Base-by-base conservation (phyloP, 2,888 invertebrate genomes). In the Amphiduros pacificus region DNA sequence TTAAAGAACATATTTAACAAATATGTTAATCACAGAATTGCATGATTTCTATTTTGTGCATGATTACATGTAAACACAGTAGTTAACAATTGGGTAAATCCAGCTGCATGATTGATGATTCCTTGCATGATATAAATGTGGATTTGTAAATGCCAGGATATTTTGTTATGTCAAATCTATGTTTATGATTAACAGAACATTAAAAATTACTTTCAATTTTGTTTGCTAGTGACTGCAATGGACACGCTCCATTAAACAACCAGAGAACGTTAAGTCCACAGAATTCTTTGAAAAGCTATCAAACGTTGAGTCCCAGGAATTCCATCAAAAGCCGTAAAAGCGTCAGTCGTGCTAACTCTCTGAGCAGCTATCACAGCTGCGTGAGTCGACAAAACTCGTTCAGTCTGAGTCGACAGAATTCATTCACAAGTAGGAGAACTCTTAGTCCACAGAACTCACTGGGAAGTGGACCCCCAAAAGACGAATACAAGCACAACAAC, bases 261-360 rank as follows among this genome's bases (percentile, higher is more conserved):
- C 68, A 68, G 59, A 55, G 81, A 62, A 78, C 81, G 40, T 80
- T 89, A 63, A 90, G 89, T 78, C 89, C 90, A 26, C 90, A 90
- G 77, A 90, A 89, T 82, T 89, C 90, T 20, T 86, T 89, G 68
- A 86, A 86, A 74, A 85, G 87, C 27, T 81, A 81, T 61, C 74
- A 73, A 50, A 71, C 55, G 14, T 31, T 65, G 9, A 63, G 61
- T 73, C 14, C 73, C 69, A 28, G 73, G 50, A 66, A 62, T 49
- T 78, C 78, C 1, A 60, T 75, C 55, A 73, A 74, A 14, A 77
- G 76, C 65, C 74, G 49, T 22, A 31, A 44, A 22, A 20, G 52
- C 73, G 68, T 72, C 68, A 77, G 78, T 59, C 70, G 79, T 3
- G 79, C 81, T 62, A 80, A 80, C 64, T 80, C 81, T 2, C 71